phyloP scores from a whole-genome alignment of 1,140 invertebrate species.

The Leptopilina boulardi region DNA sequence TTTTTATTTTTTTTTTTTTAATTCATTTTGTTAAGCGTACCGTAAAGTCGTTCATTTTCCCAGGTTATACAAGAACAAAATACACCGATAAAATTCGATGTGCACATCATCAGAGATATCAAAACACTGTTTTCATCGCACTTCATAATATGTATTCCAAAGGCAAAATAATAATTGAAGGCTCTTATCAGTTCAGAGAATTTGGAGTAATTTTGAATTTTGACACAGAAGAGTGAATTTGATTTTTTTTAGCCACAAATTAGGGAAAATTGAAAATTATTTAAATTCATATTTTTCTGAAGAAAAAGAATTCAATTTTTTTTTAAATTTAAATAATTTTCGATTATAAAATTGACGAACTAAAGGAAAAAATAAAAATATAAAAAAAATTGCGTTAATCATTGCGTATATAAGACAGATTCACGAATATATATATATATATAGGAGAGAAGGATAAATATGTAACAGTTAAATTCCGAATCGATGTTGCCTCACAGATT shows the following conservation, averaged over 20 bases:
- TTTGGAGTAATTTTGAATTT: background rate
- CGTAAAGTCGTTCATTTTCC: slow-evolving; percentile 19
- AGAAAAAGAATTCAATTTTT: no score
- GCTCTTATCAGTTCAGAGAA: background rate
- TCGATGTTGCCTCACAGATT: background rate
- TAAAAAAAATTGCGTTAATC: no score
- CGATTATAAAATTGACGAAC: no score
- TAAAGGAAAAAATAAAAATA: background rate
- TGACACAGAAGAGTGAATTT: background rate
- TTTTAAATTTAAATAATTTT: no score
- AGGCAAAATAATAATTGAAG: background rate
- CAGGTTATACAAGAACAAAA: background rate
- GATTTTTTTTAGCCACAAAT: background rate
- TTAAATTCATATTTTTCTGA: background rate
- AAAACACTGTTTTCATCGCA: background rate
- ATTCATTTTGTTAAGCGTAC: slow-evolving; percentile 16
- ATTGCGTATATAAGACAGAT: no score
- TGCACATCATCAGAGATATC: slow-evolving; percentile 21
- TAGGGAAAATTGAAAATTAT: no score
- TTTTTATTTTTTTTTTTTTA: background rate
- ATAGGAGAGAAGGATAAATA: background rate
- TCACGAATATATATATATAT: no score
- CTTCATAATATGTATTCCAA: background rate
- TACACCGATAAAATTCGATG: background rate
- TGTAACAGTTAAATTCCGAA: background rate